Evolutionary conservation across 2,797 vertebrate genomes (phyloP).

Genomic region (Meda fulgida): DNA sequence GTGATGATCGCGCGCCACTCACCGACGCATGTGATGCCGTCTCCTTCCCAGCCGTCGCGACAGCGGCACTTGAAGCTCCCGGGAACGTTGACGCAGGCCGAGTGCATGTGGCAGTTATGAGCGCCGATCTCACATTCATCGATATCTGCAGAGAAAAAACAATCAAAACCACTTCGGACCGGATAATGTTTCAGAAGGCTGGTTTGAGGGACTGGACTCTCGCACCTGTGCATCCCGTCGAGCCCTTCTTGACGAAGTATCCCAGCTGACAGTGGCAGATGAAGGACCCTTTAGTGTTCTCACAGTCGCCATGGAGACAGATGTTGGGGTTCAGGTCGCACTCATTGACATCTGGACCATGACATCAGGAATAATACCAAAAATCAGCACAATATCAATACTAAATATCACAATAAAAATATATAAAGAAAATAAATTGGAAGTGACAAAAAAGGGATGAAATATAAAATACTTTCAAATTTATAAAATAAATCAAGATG

Average conservation of each 20-base stretch:
- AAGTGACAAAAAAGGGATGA: neutral
- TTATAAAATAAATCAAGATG: neutral
- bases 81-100: constrained; percentile 89
- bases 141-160: constrained; percentile 79
- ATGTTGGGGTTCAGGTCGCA: constrained; percentile 93
- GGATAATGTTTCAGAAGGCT: neutral
- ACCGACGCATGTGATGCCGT: constrained; percentile 91
- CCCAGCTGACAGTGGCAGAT: constrained; percentile 93
- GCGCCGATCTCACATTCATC: constrained; percentile 92
- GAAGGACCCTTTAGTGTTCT: constrained; percentile 95
- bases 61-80: constrained; percentile 96
- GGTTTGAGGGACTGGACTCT: neutral
- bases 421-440: neutral
- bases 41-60: constrained; percentile 88
- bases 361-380: constrained; percentile 3
- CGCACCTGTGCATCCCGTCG: constrained; percentile 90
- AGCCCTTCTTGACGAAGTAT: constrained; percentile 90
- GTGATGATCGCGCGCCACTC: constrained; percentile 64
- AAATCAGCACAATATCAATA: neutral
- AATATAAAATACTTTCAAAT: neutral
- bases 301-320: constrained; percentile 92
- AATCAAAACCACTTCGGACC: neutral
- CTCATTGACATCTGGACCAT: constrained; percentile 87
- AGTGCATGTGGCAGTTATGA: constrained; percentile 90
- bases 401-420: neutral